A percentile compares a stretch with the other conserved stretches of the same genome.
These are phyloP conservation scores for Loxodonta africana DNA, from an alignment of 2,113 vertebrate species.

Conservation along the genomic window DNA sequence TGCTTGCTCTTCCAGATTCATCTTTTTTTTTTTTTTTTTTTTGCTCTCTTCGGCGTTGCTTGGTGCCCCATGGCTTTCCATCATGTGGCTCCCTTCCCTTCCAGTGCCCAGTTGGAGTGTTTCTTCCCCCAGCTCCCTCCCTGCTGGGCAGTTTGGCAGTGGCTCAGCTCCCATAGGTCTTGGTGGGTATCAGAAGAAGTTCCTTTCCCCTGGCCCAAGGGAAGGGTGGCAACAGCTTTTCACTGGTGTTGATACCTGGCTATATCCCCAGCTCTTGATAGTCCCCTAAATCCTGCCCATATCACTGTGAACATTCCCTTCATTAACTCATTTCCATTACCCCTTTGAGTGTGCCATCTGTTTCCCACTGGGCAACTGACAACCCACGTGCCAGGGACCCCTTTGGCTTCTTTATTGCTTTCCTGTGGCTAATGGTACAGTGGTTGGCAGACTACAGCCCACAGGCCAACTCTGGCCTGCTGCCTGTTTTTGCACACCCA, in stretches of 20 bases:
- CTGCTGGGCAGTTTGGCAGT: neutral
- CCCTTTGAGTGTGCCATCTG: neutral
- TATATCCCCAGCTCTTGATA: neutral
- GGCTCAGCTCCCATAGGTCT: too few relatives aligned
- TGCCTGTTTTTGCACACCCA: neutral
- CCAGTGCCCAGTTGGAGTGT: neutral
- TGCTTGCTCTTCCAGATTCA: neutral
- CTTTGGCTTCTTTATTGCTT: neutral
- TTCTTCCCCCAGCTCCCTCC: neutral
- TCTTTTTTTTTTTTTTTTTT: too few relatives aligned
- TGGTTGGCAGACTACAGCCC: accelerated
- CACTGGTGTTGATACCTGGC: neutral
- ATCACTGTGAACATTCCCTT: too few relatives aligned
- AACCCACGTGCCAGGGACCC: accelerated
- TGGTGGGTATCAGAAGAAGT: neutral
- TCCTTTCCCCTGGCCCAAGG: neutral
- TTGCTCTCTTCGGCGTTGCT: neutral
- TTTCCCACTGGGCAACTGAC: neutral
- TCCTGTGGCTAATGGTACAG: too few relatives aligned
- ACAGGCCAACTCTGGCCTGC: too few relatives aligned
- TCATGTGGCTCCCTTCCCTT: neutral
- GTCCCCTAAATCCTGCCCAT: neutral
- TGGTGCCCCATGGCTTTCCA: neutral
- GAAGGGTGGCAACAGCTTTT: neutral
- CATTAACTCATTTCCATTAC: neutral